Base-by-base conservation (phyloP, 92 coral and sea anemone species). In the Hydrozoanthus gracilis region DNA sequence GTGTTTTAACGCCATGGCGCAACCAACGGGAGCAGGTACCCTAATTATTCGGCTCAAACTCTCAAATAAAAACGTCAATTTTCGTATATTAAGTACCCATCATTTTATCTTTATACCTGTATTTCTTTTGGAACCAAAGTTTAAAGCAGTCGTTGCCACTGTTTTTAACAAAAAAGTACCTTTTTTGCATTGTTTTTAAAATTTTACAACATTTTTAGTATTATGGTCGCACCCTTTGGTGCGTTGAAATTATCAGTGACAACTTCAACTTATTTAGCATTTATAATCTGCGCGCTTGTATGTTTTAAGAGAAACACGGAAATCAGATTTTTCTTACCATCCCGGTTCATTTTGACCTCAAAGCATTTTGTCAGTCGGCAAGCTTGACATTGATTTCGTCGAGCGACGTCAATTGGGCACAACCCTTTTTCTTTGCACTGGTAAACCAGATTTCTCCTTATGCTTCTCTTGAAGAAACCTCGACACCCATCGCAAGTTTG, bases 401-500 rank as follows among this genome's bases (percentile, higher is more conserved):
- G 86, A 13, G 98, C 98, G 2, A 96, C 98, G 68, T 96, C 98
- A 4, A 96, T 96, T 1, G 98, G 98, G 75, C 98, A 96, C 73
- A 90, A 88, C 66, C 95, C 95, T 78, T 92, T 91, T 17, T 96
- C 98, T 82, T 95, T 92, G 77, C 98, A 96, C 54, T 96, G 98
- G 83, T 96, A 96, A 4, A 90, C 91, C 46, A 96, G 86, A 39
- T 90, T 93, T 70, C 98, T 82, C 44, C 98, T 94, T 44, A 96
- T 94, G 80, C 98, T 96, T 5, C 98, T 93, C 87, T 96, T 96
- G 89, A 96, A 96, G 87, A 96, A 96, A 8, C 98, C 98, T 4
- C 98, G 94, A 71, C 98, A 96, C 3, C 98, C 98, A 73, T 96
- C 98, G 44, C 98, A 96, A 7, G 98, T 94, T 60, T 92, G 92